Evolutionary conservation across 2,113 vertebrate species (phyloP).

Genomic region (Oreotrochilus melanogaster): DNA sequence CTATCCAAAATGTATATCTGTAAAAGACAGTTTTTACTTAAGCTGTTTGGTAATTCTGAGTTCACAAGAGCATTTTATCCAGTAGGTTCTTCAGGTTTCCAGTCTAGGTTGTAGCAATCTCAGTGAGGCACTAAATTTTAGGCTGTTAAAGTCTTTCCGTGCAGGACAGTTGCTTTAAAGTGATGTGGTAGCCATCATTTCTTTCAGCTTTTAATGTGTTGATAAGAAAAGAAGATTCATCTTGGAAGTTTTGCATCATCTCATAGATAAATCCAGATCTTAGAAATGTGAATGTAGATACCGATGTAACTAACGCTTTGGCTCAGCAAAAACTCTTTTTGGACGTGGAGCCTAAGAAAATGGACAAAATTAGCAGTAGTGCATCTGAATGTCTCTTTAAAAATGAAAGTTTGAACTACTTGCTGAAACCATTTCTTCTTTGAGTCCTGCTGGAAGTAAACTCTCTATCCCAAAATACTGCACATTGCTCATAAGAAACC

Average conservation of each 20-base stretch:
- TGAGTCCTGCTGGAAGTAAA: background rate
- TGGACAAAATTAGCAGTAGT: background rate
- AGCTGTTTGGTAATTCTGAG: slow-evolving; percentile 35
- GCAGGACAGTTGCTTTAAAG: slow-evolving; percentile 86
- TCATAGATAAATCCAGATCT: background rate
- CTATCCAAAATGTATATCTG: slow-evolving; percentile 15
- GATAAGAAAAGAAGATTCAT: no score
- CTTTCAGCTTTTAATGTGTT: slow-evolving; percentile 80
- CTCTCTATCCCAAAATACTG: background rate
- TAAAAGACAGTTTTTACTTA: slow-evolving; percentile 20
- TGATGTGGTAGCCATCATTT: slow-evolving; percentile 87
- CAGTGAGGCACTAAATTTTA: slow-evolving; percentile 52
- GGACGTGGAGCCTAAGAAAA: background rate
- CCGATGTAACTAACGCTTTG: background rate
- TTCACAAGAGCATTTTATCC: slow-evolving; percentile 50
- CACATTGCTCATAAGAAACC: background rate
- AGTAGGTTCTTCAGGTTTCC: slow-evolving; percentile 45
- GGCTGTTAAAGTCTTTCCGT: slow-evolving; percentile 15
- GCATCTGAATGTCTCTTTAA: background rate
- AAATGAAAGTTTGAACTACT: background rate
- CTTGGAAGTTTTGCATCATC: background rate
- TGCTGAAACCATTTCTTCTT: background rate
- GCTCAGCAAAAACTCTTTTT: background rate
- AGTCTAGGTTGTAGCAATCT: slow-evolving; percentile 48
- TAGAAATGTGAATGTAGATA: background rate